Evolutionary conservation across 1,140 invertebrate species (phyloP).

Genomic region (Colletes gigas): DNA sequence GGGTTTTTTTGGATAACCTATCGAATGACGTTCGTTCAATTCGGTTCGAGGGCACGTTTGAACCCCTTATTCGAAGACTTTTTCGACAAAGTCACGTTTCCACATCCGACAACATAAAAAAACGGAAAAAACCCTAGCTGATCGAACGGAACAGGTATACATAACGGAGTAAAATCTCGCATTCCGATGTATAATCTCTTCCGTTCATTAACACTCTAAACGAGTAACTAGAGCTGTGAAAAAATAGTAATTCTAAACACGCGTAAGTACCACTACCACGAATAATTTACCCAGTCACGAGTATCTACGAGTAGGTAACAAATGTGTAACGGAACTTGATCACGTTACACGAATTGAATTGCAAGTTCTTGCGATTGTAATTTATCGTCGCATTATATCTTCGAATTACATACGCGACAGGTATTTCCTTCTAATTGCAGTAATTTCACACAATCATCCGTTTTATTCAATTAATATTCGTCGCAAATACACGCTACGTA

Average conservation of each 20-base stretch:
- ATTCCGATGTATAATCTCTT: slow-evolving; percentile 29
- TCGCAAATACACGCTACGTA: not conserved
- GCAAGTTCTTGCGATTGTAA: slow-evolving; percentile 2
- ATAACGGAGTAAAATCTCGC: not conserved
- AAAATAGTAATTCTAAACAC: not conserved
- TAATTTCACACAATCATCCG: not conserved
- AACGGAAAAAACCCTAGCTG: no score
- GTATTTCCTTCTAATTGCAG: not conserved
- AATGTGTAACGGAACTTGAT: slow-evolving; percentile 10
- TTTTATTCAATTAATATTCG: not conserved
- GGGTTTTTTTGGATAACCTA: no score
- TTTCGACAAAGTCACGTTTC: no score
- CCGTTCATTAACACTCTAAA: slow-evolving; percentile 16
- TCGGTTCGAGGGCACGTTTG: no score
- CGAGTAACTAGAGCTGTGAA: not conserved
- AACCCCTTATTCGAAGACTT: no score
- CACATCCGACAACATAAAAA: no score
- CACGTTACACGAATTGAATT: slow-evolving; percentile 29
- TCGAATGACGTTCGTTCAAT: no score
- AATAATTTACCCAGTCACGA: slow-evolving; percentile 28
- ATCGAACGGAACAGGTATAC: no score
- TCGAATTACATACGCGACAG: no score
- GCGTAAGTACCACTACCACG: not conserved
- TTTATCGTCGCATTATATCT: not conserved
- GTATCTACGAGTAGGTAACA: not conserved